phyloP scores from a whole-genome alignment of 92 coral and sea anemone genomes.

The Zoanthus solanderi region DNA sequence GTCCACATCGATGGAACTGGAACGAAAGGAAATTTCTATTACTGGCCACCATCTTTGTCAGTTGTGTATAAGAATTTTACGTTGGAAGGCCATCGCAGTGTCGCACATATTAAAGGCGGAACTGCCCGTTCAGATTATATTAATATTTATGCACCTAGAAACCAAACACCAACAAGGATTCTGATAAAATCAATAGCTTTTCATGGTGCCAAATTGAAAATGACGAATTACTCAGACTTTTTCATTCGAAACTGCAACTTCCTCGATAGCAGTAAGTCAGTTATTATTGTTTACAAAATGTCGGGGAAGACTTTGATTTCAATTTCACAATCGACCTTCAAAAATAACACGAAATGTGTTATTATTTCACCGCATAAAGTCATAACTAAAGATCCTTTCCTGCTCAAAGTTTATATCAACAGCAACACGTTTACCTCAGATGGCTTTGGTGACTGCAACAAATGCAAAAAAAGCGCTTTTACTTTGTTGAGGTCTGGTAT shows the following conservation, averaged over 20 bases:
- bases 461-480: neutral
- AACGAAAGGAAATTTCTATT: neutral
- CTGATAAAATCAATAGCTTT: neutral
- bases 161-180: neutral
- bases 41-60: conserved; percentile 2
- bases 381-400: neutral
- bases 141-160: neutral
- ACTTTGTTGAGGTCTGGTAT: neutral
- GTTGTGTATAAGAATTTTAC: conserved; percentile 11
- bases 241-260: neutral
- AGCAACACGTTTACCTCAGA: neutral
- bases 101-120: conserved; percentile 1
- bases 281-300: neutral
- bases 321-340: neutral
- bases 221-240: neutral
- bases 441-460: neutral
- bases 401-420: neutral
- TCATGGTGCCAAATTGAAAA: neutral
- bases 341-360: neutral
- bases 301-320: neutral
- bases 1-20: conserved; percentile 23
- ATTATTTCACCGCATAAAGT: neutral
- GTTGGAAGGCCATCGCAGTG: neutral
- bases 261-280: neutral
- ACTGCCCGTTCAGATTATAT: neutral